A percentile compares a stretch with the other conserved stretches of the same genome.
Conservation (phyloP, 1,140 invertebrate genomes). For the Magallana gigas region DNA sequence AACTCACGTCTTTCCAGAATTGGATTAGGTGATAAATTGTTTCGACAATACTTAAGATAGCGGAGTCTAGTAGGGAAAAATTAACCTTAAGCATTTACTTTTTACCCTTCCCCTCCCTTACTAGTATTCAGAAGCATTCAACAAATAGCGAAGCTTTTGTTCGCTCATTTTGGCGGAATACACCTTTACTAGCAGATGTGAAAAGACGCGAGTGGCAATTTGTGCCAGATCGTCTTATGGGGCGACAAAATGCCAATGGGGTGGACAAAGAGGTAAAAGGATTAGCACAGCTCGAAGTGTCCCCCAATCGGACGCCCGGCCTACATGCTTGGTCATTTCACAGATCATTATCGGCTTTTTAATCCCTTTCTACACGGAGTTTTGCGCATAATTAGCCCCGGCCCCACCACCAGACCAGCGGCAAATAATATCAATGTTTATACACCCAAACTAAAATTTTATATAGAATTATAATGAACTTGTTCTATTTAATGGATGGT, state of each 20-base stretch:
- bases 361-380: neutral
- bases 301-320: neutral
- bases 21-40: constrained; percentile 34
- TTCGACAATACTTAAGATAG: constrained; percentile 31
- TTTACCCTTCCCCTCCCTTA: neutral
- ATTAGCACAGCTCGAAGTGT: neutral
- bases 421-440: neutral
- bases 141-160: constrained; percentile 9
- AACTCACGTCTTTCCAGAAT: neutral
- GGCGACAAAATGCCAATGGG: constrained; percentile 25
- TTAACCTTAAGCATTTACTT: neutral
- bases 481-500: too few species aligned
- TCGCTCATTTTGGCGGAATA: constrained; percentile 24
- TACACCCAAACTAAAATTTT: neutral
- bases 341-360: constrained; percentile 19
- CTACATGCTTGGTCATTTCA: neutral
- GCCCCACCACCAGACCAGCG: neutral
- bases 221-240: neutral
- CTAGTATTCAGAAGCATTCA: neutral
- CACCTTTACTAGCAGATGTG: constrained; percentile 30
- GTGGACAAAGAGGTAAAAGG: constrained; percentile 14
- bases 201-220: neutral
- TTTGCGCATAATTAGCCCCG: neutral
- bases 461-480: neutral
- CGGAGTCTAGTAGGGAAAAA: neutral